A percentile compares a stretch with the other conserved stretches of the same genome.
Evolutionary conservation across 2,113 vertebrate species (phyloP).

Genomic region (Rhinichthys klamathensis): DNA sequence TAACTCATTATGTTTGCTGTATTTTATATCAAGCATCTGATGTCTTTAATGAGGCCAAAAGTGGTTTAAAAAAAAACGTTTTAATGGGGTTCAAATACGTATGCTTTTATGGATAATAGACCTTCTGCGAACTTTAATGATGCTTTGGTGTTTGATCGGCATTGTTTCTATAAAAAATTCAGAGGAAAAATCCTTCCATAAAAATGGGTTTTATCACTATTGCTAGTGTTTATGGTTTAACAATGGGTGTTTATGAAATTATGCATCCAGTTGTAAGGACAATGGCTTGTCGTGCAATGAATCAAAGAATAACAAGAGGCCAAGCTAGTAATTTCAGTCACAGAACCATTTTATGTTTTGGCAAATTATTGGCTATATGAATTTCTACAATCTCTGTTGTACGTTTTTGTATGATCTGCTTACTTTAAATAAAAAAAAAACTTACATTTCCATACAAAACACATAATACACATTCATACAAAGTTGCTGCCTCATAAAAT

Average conservation of each 20-base stretch:
- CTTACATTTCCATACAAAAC: background rate
- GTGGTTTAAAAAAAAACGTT: slow-evolving; percentile 2
- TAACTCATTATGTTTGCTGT: background rate
- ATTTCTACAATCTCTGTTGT: background rate
- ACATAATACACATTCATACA: background rate
- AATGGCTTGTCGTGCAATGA: too few species aligned
- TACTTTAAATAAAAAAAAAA: background rate
- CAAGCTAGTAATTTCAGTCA: background rate
- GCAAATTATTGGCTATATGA: background rate
- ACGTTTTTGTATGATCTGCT: background rate
- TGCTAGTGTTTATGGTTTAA: slow-evolving; percentile 3
- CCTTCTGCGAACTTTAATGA: background rate
- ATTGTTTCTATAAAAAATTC: background rate
- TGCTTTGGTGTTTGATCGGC: slow-evolving; percentile 8
- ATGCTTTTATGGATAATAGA: background rate
- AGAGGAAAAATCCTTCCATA: background rate
- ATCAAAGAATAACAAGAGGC: background rate
- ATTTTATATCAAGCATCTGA: background rate
- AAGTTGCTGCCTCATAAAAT: background rate
- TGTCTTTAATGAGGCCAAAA: background rate
- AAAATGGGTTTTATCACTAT: background rate
- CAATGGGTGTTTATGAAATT: background rate
- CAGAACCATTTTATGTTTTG: background rate
- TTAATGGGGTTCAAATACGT: slow-evolving; percentile 15
- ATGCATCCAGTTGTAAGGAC: background rate